These are phyloP conservation scores for Luscinia luscinia DNA, from an alignment of 2,797 vertebrate genomes.

Conservation along the genomic window DNA sequence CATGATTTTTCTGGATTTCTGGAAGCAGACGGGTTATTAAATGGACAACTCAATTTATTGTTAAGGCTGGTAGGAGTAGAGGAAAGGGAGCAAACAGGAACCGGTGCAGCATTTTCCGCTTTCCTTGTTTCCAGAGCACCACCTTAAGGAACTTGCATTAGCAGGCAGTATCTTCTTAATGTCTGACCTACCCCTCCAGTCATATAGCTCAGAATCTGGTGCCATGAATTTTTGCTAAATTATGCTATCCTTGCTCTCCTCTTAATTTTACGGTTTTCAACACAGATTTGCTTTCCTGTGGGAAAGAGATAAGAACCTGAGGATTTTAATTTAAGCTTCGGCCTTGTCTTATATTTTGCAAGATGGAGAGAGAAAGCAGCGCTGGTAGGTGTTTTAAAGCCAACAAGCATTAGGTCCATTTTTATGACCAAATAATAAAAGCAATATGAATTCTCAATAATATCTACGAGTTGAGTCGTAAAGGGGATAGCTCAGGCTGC, in stretches of 20 bases:
- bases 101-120: slow-evolving; percentile 23
- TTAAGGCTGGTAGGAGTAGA: neutral
- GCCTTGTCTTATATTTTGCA: slow-evolving; percentile 86
- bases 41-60: slow-evolving; percentile 15
- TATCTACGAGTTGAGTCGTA: slow-evolving; percentile 48
- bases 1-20: slow-evolving; percentile 2
- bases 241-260: slow-evolving; percentile 90
- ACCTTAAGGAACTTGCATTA: slow-evolving; percentile 79
- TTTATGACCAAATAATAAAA: slow-evolving; percentile 78
- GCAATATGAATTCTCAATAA: slow-evolving; percentile 71
- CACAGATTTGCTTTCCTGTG: slow-evolving; percentile 95
- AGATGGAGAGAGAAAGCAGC: slow-evolving; percentile 76
- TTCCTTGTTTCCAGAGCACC: slow-evolving; percentile 73
- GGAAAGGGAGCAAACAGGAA: neutral
- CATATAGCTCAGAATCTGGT: slow-evolving; percentile 82
- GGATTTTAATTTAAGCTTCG: slow-evolving; percentile 90
- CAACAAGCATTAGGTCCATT: slow-evolving; percentile 77
- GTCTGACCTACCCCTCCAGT: slow-evolving; percentile 82
- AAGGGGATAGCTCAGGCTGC: slow-evolving; percentile 27
- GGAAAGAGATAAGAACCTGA: slow-evolving; percentile 94
- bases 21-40: slow-evolving; percentile 4
- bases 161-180: slow-evolving; percentile 82
- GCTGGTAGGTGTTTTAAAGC: slow-evolving; percentile 75
- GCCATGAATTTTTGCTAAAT: slow-evolving; percentile 89
- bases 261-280: slow-evolving; percentile 98